Base-by-base conservation (phyloP, 2,888 invertebrate genomes). In the Rhamnusium bicolor region DNA sequence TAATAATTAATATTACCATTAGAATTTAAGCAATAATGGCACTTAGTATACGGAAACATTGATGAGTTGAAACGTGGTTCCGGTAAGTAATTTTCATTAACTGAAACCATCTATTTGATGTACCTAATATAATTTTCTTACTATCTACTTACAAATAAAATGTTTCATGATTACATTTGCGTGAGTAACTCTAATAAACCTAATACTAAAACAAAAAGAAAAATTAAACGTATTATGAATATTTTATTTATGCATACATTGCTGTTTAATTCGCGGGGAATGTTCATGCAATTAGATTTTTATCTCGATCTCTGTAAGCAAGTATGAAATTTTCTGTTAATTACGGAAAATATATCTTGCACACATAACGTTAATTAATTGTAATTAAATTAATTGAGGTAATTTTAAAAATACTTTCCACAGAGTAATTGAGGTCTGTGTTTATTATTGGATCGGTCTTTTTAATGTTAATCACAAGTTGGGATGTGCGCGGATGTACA, bases 301-400 rank as follows among this genome's bases (percentile, higher is more conserved):
- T 56, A 56, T 56, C 54, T 14, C 14, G 27, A 56, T 56, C 24
- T 56, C 54, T 56, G 12, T 56, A 56, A 56, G 24, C 54, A 27
- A 24, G 54, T 56, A 56, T 24, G 54, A 58, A 16, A n/a, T 19
- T 16, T 58, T 32, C 19, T 18, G 58, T 58, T 32, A 58, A 58
- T 58, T 58, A 58, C 29, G 58, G 58, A 32, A 12, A 32, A 32
- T 58, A 58, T 19, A 32, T 32, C 19, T 14, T 27, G 24, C 58
- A 12, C 32, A 18, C 58, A 32, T 10, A 16, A 12, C 58, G 10
- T 32, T 58, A 32, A 58, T 58, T 32, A 58, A 58, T 58, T 58
- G 32, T 58, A 58, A 32, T 58, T 58, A 19, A 58, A 58, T 58
- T 58, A 58, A 58, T 58, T 58, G 58, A 32, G 18, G 32, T n/a